These are phyloP conservation scores for Sebastes taczanowskii DNA, from an alignment of 2,797 vertebrate genomes.

Conservation along the genomic window DNA sequence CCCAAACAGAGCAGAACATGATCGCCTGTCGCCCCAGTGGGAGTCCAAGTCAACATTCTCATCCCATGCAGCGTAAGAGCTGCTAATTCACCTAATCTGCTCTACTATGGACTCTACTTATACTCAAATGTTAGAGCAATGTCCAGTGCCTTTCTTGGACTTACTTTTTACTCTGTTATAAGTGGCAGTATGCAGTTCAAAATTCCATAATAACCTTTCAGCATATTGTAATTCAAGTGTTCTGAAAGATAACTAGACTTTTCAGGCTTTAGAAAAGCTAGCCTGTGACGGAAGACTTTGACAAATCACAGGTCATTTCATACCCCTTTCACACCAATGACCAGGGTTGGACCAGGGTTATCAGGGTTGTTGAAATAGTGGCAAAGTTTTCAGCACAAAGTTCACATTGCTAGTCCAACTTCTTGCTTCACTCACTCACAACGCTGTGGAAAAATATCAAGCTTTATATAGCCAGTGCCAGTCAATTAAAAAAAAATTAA, in stretches of 20 bases:
- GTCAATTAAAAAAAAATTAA: background rate
- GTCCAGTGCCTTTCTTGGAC: background rate
- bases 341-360: too few species aligned
- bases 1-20: constrained; percentile 45
- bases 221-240: too few species aligned
- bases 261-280: too few species aligned
- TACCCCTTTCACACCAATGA: too few species aligned
- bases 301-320: background rate
- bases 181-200: too few species aligned
- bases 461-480: background rate
- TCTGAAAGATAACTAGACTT: too few species aligned
- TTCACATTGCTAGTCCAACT: background rate
- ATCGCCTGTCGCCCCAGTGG: constrained; percentile 32
- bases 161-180: background rate
- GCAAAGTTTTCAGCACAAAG: background rate
- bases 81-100: constrained; percentile 70
- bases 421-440: background rate
- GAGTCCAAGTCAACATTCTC: constrained; percentile 50
- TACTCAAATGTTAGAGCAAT: background rate
- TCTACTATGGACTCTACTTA: constrained; percentile 48
- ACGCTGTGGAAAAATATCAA: background rate
- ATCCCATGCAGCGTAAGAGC: constrained; percentile 53
- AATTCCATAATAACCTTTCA: too few species aligned
- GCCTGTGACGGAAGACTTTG: too few species aligned
- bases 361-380: background rate